These are phyloP conservation scores for Dasypogon diadema DNA, from an alignment of 2,888 invertebrate genomes.

Conservation along the genomic window DNA sequence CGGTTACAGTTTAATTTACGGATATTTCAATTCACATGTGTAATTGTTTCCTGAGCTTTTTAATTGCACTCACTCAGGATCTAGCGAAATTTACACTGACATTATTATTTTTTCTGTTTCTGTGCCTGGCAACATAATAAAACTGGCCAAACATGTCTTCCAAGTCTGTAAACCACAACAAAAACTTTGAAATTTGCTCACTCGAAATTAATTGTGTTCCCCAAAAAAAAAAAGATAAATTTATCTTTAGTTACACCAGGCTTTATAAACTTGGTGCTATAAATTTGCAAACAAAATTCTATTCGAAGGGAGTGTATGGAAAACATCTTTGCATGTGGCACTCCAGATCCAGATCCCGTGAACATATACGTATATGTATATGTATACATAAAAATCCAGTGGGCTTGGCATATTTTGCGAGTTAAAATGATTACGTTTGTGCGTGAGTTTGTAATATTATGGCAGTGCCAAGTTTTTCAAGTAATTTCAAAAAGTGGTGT, in stretches of 20 bases:
- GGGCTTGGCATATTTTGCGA: conserved; percentile 4
- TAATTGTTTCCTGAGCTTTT: too few species aligned
- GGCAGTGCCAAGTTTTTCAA: conserved; percentile 33
- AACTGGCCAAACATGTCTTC: too few species aligned
- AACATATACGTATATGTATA: too few species aligned
- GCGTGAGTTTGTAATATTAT: conserved; percentile 38
- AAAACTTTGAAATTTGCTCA: conserved; percentile 16
- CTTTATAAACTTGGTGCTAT: conserved; percentile 22
- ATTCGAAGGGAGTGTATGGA: neutral
- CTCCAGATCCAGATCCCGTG: too few species aligned
- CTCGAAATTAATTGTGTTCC: conserved; percentile 35
- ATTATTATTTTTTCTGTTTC: too few species aligned
- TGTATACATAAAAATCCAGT: conserved; percentile 6
- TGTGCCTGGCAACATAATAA: too few species aligned
- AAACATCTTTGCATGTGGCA: neutral
- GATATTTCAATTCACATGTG: too few species aligned
- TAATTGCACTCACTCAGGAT: too few species aligned
- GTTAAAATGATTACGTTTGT: conserved; percentile 35
- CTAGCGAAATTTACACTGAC: too few species aligned
- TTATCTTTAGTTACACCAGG: conserved; percentile 37
- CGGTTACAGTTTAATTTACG: too few species aligned
- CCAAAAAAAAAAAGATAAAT: conserved; percentile 1
- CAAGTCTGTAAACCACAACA: too few species aligned
- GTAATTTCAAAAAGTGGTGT: conserved; percentile 26
- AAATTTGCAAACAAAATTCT: conserved; percentile 28